Percentiles rank a stretch among this genome's conserved stretches.
phyloP scores from a whole-genome alignment of 2,113 vertebrate genomes.

The Calidris pygmaea region DNA sequence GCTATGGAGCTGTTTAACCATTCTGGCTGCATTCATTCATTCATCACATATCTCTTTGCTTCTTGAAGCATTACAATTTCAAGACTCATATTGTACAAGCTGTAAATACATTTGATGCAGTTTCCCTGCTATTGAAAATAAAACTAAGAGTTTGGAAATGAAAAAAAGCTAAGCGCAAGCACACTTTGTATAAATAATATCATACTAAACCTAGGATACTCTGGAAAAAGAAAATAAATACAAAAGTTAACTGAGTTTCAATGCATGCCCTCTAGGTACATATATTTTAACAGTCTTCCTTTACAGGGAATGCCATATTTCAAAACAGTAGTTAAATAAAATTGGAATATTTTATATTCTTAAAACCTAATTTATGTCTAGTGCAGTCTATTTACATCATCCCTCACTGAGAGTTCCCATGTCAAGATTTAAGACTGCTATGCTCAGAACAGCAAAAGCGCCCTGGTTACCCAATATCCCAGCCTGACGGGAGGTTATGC shows the following conservation, averaged over 20 bases:
- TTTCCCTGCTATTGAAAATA: not conserved
- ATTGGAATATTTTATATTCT: not conserved
- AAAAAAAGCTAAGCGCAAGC: not conserved
- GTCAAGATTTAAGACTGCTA: not conserved
- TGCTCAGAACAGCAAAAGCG: not conserved
- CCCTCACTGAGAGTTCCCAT: not conserved
- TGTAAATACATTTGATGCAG: conserved; percentile 18
- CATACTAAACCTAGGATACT: not conserved
- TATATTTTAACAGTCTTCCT: not conserved
- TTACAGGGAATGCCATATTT: not conserved
- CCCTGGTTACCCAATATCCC: not conserved
- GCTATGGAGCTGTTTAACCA: not conserved
- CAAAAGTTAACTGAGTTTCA: not conserved
- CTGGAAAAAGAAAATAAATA: not conserved
- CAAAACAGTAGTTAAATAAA: not conserved
- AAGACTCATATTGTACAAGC: not conserved
- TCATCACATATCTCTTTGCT: not conserved
- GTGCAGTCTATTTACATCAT: not conserved
- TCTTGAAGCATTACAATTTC: not conserved
- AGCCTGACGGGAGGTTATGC: not conserved
- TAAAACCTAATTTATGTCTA: not conserved
- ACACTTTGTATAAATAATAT: not conserved
- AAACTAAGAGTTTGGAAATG: not conserved
- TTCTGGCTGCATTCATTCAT: not conserved
- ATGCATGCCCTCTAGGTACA: not conserved